Evolutionary conservation across 2,797 vertebrate genomes (phyloP).

Genomic region (Scomberomorus guttatus): DNA sequence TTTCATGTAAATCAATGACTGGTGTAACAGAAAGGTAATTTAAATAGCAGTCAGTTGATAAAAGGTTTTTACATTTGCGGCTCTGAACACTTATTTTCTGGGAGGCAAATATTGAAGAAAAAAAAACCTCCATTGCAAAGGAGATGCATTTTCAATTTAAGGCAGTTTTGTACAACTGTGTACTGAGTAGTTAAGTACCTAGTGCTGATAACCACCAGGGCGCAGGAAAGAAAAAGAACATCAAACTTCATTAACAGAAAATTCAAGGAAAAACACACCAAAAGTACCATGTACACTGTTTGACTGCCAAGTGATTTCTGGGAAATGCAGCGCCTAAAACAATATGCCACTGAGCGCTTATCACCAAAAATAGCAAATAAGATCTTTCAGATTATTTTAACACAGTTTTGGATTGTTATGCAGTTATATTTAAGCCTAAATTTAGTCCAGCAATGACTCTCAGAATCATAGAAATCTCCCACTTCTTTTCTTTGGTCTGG

Average conservation of each 20-base stretch:
- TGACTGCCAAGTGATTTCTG: constrained; percentile 56
- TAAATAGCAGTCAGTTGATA: background rate
- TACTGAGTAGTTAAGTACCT: constrained; percentile 30
- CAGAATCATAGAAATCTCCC: background rate
- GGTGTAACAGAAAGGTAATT: constrained; percentile 14
- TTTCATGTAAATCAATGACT: background rate
- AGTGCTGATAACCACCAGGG: constrained; percentile 39
- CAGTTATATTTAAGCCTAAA: constrained; percentile 10
- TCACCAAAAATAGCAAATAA: constrained; percentile 51
- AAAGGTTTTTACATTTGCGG: background rate
- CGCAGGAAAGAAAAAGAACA: constrained; percentile 24
- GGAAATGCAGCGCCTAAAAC: constrained; percentile 37
- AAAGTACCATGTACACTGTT: background rate
- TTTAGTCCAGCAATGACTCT: background rate
- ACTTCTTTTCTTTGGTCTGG: constrained; percentile 1
- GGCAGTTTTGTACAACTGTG: constrained; percentile 24
- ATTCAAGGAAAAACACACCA: constrained; percentile 44
- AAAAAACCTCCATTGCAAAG: constrained; percentile 3
- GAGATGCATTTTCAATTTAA: constrained; percentile 21
- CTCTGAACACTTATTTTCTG: too few relatives aligned
- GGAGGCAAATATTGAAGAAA: too few relatives aligned
- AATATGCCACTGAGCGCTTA: constrained; percentile 21
- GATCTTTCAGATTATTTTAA: constrained; percentile 28
- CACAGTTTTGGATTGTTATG: constrained; percentile 9
- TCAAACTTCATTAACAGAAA: constrained; percentile 46